phyloP scores from a whole-genome alignment of 2,797 vertebrate species.

The Sphaeramia orbicularis region DNA sequence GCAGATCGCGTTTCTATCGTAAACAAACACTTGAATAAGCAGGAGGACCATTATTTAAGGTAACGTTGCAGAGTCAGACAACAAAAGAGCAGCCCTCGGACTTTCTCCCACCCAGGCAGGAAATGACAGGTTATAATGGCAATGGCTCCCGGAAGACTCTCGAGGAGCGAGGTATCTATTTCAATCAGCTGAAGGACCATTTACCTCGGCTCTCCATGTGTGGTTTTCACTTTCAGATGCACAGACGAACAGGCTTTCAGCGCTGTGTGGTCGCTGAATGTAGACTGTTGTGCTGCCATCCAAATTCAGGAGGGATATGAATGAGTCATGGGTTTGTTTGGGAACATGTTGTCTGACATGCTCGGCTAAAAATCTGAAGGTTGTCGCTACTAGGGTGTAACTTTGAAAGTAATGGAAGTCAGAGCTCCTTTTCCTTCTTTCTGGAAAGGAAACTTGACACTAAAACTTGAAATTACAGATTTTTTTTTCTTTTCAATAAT shows the following conservation, averaged over 20 bases:
- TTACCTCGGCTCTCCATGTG: background rate
- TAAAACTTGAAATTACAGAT: too few relatives aligned
- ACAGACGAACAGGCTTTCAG: conserved; percentile 8
- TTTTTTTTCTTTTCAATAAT: too few relatives aligned
- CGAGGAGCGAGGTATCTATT: conserved; percentile 22
- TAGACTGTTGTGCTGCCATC: background rate
- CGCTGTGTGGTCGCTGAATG: background rate
- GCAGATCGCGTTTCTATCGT: conserved; percentile 43
- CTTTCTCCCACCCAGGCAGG: conserved; percentile 40
- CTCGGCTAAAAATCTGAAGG: background rate
- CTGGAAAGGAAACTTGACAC: too few relatives aligned
- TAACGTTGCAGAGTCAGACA: background rate
- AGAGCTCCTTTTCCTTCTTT: background rate
- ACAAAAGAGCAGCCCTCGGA: background rate
- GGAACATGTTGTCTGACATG: conserved; percentile 1
- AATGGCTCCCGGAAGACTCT: conserved; percentile 46
- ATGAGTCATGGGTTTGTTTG: conserved; percentile 7
- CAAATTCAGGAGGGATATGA: background rate
- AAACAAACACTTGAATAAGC: conserved; percentile 65
- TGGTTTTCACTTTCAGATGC: conserved; percentile 18
- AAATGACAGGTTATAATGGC: conserved; percentile 43
- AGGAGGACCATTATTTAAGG: conserved; percentile 34
- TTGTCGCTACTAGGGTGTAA: background rate
- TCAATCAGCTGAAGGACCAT: conserved; percentile 26
- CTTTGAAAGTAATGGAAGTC: too few relatives aligned